A percentile compares a stretch with the other conserved stretches of the same genome.
Evolutionary conservation across 2,888 invertebrate species (phyloP).

Genomic region (Aethes cnicana): DNA sequence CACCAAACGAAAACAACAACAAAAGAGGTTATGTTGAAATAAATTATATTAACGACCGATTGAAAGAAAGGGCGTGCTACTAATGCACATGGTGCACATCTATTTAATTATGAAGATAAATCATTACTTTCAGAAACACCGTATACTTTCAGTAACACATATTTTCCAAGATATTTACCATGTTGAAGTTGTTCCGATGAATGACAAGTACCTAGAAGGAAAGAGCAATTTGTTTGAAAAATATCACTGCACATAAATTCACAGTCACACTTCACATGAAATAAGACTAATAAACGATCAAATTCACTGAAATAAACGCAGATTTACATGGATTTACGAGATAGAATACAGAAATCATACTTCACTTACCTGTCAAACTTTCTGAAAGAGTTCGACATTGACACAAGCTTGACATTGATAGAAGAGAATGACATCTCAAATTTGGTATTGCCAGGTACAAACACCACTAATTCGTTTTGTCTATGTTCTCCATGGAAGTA

Average conservation of each 20-base stretch:
- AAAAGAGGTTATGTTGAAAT: slow-evolving; percentile 12
- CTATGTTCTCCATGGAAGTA: no score
- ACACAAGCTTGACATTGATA: slow-evolving; percentile 6
- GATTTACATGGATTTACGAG: slow-evolving; percentile 37
- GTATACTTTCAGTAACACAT: neutral
- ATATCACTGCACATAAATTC: slow-evolving; percentile 1
- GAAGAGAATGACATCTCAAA: neutral
- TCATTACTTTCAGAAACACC: neutral
- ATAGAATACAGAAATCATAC: slow-evolving; percentile 35
- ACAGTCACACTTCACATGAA: neutral
- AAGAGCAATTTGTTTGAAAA: slow-evolving; percentile 9
- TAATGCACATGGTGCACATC: neutral
- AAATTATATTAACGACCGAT: neutral
- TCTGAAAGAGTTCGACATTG: slow-evolving; percentile 40
- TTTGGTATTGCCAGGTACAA: no score
- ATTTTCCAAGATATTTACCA: slow-evolving; percentile 47
- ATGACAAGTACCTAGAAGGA: slow-evolving; percentile 25
- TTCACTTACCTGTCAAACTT: slow-evolving; percentile 60
- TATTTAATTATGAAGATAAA: no score
- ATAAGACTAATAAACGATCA: neutral
- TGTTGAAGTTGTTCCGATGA: slow-evolving; percentile 43
- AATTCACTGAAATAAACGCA: neutral
- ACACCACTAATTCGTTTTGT: no score
- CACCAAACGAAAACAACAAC: neutral
- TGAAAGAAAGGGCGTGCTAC: neutral